Percentiles rank a stretch among this genome's conserved stretches.
Conservation (phyloP, 2,888 invertebrate species). For the Phaedon cochleariae region DNA sequence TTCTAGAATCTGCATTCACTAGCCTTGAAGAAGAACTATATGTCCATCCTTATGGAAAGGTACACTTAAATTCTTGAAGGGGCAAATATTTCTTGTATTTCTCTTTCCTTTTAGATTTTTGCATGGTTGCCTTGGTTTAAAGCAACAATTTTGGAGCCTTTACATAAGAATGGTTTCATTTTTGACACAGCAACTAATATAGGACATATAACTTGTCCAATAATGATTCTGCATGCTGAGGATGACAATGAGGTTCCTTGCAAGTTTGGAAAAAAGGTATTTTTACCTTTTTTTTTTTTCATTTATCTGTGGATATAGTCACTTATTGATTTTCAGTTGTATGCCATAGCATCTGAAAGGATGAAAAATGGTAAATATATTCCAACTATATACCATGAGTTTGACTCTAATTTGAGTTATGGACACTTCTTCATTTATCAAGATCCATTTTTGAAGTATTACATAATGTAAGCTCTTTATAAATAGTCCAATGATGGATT, state of each 20-base stretch:
- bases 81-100: neutral
- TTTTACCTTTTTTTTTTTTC: neutral
- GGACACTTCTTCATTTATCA: conserved; percentile 47
- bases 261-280: conserved; percentile 78
- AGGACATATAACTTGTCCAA: conserved; percentile 71
- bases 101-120: conserved; percentile 66
- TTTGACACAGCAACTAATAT: conserved; percentile 84
- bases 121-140: conserved; percentile 88
- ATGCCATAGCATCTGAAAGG: conserved; percentile 38
- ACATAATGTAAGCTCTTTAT: conserved; percentile 49
- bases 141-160: conserved; percentile 77
- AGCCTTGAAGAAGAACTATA: conserved; percentile 52
- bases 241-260: conserved; percentile 90
- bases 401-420: conserved; percentile 37
- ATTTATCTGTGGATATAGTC: neutral
- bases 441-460: conserved; percentile 51
- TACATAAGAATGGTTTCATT: conserved; percentile 74
- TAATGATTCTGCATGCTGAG: conserved; percentile 90
- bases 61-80: conserved; percentile 23
- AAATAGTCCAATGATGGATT: neutral
- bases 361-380: conserved; percentile 4
- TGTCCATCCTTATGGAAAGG: conserved; percentile 52
- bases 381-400: conserved; percentile 43
- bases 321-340: conserved; percentile 41
- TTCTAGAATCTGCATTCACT: conserved; percentile 56